These are phyloP conservation scores for Xanthorhoe spadicearia DNA, from an alignment of 2,888 invertebrate genomes.

Conservation along the genomic window DNA sequence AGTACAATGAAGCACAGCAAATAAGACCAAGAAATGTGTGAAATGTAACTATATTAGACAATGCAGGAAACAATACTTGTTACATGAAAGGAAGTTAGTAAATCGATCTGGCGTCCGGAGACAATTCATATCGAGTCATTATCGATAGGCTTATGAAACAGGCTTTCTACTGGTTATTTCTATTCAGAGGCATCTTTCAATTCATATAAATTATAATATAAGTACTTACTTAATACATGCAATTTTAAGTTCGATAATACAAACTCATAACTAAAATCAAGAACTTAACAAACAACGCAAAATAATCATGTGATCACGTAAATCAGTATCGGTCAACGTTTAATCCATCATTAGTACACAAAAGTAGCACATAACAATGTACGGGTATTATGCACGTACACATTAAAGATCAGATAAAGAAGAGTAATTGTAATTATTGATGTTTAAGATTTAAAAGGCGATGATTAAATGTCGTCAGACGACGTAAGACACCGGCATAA, in stretches of 20 bases:
- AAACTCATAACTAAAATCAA: background rate
- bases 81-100: constrained; percentile 39
- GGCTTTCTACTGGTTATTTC: background rate
- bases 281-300: background rate
- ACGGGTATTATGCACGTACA: too few relatives aligned
- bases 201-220: background rate
- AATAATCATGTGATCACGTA: background rate
- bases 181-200: background rate
- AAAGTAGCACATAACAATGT: too few relatives aligned
- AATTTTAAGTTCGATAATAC: background rate
- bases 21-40: constrained; percentile 11
- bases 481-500: constrained; percentile 23
- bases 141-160: background rate
- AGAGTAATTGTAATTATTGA: constrained; percentile 51
- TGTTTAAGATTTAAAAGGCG: constrained; percentile 47
- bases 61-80: constrained; percentile 14
- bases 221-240: too few relatives aligned
- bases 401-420: too few relatives aligned
- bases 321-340: constrained; percentile 7
- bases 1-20: background rate
- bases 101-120: constrained; percentile 12
- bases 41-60: constrained; percentile 16
- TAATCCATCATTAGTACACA: too few relatives aligned
- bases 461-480: constrained; percentile 52
- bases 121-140: background rate